A percentile compares a stretch with the other conserved stretches of the same genome.
These are phyloP conservation scores for Digitonthophagus gazella DNA, from an alignment of 2,888 invertebrate genomes.

Conservation along the genomic window DNA sequence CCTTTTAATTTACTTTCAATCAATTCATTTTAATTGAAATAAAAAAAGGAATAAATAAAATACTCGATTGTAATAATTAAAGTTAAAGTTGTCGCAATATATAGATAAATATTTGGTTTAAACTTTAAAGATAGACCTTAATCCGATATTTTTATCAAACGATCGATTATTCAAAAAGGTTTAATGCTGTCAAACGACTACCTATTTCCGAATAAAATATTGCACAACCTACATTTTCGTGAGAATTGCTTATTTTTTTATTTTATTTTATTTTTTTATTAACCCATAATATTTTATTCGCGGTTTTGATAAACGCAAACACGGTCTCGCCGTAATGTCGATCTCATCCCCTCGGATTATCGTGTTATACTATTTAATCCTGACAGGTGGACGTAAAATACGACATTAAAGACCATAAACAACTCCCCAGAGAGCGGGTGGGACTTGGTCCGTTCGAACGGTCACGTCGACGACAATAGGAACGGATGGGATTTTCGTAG, in stretches of 20 bases:
- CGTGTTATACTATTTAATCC: slow-evolving; percentile 39
- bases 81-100: too few relatives aligned
- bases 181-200: background rate
- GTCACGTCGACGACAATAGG: background rate
- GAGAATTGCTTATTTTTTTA: background rate
- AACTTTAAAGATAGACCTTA: background rate
- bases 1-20: background rate
- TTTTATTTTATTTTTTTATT: background rate
- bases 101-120: too few relatives aligned
- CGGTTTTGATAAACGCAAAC: background rate
- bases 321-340: background rate
- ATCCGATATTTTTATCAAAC: background rate
- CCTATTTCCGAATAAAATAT: background rate
- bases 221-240: background rate
- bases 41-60: too few relatives aligned
- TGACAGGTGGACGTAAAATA: slow-evolving; percentile 37
- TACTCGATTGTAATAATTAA: too few relatives aligned
- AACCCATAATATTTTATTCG: background rate
- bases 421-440: slow-evolving; percentile 36
- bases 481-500: slow-evolving; percentile 6
- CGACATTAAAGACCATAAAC: slow-evolving; percentile 37
- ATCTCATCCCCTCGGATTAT: slow-evolving; percentile 32
- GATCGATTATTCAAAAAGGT: background rate
- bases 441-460: slow-evolving; percentile 19
- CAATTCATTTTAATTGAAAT: background rate